A percentile compares a stretch with the other conserved stretches of the same genome.
Conservation (phyloP, 2,113 vertebrate genomes). For the Melozone crissalis region DNA sequence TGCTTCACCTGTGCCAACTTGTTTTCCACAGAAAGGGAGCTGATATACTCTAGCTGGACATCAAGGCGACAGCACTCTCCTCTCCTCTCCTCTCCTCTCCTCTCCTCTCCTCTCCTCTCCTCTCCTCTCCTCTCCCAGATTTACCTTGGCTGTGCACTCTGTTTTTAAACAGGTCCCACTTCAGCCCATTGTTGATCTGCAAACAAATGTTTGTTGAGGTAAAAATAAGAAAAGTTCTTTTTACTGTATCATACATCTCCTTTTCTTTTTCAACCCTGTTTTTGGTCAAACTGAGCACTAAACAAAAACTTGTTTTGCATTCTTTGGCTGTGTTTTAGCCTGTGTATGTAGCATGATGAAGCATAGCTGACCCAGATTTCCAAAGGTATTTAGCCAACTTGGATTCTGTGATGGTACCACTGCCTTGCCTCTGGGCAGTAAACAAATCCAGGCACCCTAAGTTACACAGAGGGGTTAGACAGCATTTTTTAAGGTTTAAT, state of each 20-base stretch:
- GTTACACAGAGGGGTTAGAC: neutral
- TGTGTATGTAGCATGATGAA: neutral
- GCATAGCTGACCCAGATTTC: neutral
- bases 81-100: too few species aligned
- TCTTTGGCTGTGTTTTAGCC: neutral
- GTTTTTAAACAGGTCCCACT: neutral
- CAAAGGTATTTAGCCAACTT: neutral
- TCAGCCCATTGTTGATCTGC: neutral
- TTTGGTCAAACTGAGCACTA: neutral
- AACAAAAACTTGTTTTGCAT: neutral
- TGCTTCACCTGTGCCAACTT: neutral
- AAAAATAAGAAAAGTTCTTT: neutral
- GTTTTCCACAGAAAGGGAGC: neutral
- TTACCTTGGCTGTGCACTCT: neutral
- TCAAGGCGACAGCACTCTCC: neutral
- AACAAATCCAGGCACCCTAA: neutral
- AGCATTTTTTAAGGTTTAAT: neutral
- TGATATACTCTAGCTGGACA: neutral
- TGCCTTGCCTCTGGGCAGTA: neutral
- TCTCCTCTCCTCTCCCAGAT: neutral
- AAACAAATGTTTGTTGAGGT: neutral
- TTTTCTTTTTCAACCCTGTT: neutral
- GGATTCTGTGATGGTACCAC: neutral
- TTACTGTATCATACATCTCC: neutral
- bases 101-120: too few species aligned